These are phyloP conservation scores for Todus mexicanus DNA, from an alignment of 2,797 vertebrate species.

Conservation along the genomic window DNA sequence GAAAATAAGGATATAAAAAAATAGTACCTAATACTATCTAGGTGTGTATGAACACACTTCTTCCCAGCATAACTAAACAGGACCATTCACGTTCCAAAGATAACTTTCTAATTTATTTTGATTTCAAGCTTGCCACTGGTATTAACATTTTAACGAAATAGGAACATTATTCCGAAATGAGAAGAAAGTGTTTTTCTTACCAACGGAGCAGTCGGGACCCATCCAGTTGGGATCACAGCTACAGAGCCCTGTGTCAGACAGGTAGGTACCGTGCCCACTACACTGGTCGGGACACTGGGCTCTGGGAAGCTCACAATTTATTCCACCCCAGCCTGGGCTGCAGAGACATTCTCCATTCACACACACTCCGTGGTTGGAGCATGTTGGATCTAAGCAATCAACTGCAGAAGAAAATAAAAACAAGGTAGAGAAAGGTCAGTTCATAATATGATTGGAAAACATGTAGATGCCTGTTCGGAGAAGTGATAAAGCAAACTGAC, in stretches of 20 bases:
- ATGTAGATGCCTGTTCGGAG: not conserved
- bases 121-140: not conserved
- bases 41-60: accelerated
- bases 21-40: not conserved
- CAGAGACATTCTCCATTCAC: constrained; percentile 96
- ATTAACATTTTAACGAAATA: not conserved
- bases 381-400: constrained; percentile 94
- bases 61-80: not conserved
- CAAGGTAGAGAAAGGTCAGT: not conserved
- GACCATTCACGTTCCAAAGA: not conserved
- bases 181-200: constrained; percentile 72
- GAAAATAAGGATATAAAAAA: too few species aligned
- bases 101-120: not conserved
- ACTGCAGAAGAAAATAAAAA: constrained; percentile 72
- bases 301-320: constrained; percentile 90
- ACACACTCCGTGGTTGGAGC: constrained; percentile 95
- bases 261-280: constrained; percentile 95
- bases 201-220: constrained; percentile 97
- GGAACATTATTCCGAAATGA: accelerated
- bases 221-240: constrained; percentile 99
- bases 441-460: not conserved
- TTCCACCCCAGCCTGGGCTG: constrained; percentile 96
- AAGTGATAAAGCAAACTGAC: not conserved
- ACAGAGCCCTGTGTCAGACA: constrained; percentile 93
- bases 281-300: constrained; percentile 98